These are phyloP conservation scores for Drosophila sp. DNA, from an alignment of 1,140 invertebrate genomes.

Conservation along the genomic window DNA sequence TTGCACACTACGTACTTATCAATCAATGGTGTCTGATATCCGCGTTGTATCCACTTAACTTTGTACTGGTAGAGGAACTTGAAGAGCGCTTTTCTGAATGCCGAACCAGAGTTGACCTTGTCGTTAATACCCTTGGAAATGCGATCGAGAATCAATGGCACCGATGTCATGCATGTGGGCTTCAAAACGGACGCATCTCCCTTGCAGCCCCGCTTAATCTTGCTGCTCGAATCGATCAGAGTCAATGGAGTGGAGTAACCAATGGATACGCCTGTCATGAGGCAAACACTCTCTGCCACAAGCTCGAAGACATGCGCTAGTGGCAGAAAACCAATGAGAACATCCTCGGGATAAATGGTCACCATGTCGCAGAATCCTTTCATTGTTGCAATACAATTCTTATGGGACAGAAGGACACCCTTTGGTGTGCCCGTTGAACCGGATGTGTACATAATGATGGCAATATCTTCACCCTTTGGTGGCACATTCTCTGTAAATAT, in stretches of 20 bases:
- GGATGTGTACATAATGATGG: conserved; percentile 98
- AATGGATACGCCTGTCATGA: conserved; percentile 94
- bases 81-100: conserved; percentile 92
- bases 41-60: conserved; percentile 91
- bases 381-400: conserved; percentile 95
- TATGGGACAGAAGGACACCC: conserved; percentile 94
- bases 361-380: conserved; percentile 94
- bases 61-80: conserved; percentile 97
- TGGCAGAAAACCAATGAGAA: conserved; percentile 97
- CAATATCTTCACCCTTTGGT: conserved; percentile 90
- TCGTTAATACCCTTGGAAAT: conserved; percentile 98
- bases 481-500: conserved; percentile 85
- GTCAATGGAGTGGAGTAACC: conserved; percentile 98
- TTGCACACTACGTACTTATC: conserved; percentile 86
- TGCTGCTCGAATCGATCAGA: conserved; percentile 97
- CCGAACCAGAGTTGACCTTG: conserved; percentile 92
- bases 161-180: conserved; percentile 97
- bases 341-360: conserved; percentile 89
- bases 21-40: conserved; percentile 93
- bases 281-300: conserved; percentile 90
- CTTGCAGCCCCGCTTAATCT: conserved; percentile 96
- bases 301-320: conserved; percentile 99
- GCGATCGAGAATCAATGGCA: conserved; percentile 97
- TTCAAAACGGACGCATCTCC: conserved; percentile 95
- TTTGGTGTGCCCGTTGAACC: conserved; percentile 97